Evolutionary conservation across 2,888 invertebrate genomes (phyloP).

Genomic region (Baccha elongata): DNA sequence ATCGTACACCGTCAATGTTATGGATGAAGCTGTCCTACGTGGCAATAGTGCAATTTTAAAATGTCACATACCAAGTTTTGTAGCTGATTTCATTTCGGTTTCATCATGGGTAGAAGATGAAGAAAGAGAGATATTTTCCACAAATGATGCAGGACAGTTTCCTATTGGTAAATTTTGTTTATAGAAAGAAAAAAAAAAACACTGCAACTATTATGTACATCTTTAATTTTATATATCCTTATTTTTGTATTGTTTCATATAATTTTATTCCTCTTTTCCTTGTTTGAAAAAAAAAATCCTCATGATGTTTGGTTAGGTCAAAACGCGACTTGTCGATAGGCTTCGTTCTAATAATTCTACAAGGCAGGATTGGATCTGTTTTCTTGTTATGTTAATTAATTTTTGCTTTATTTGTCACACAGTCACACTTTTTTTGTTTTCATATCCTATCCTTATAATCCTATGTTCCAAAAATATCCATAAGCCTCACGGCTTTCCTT

Average conservation of each 20-base stretch:
- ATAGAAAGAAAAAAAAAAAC: slow-evolving; percentile 18
- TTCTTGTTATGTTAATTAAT: slow-evolving; percentile 21
- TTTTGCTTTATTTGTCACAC: slow-evolving; percentile 68
- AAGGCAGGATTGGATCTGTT: slow-evolving; percentile 37
- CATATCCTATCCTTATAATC: slow-evolving; percentile 74
- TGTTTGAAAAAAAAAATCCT: background rate
- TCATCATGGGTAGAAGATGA: slow-evolving; percentile 94
- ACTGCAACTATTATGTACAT: slow-evolving; percentile 77
- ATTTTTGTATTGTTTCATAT: slow-evolving; percentile 1
- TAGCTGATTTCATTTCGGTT: slow-evolving; percentile 93
- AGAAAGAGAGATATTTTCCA: slow-evolving; percentile 84
- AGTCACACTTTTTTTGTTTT: slow-evolving; percentile 40
- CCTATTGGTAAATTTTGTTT: slow-evolving; percentile 75
- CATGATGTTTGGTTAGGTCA: slow-evolving; percentile 3
- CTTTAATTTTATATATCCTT: slow-evolving; percentile 1
- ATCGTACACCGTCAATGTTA: slow-evolving; percentile 94
- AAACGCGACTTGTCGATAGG: slow-evolving; percentile 51
- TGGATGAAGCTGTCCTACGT: slow-evolving; percentile 95
- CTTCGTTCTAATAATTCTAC: slow-evolving; percentile 27
- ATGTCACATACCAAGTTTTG: slow-evolving; percentile 97
- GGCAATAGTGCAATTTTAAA: slow-evolving; percentile 95
- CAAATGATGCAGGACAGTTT: slow-evolving; percentile 75
- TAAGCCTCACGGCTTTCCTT: slow-evolving; percentile 85
- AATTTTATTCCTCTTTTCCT: slow-evolving; percentile 65
- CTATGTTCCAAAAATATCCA: slow-evolving; percentile 82